Percentiles rank a stretch among this genome's conserved stretches.
Conservation (phyloP, 2,113 vertebrate genomes). For the Tragelaphus imberbis region DNA sequence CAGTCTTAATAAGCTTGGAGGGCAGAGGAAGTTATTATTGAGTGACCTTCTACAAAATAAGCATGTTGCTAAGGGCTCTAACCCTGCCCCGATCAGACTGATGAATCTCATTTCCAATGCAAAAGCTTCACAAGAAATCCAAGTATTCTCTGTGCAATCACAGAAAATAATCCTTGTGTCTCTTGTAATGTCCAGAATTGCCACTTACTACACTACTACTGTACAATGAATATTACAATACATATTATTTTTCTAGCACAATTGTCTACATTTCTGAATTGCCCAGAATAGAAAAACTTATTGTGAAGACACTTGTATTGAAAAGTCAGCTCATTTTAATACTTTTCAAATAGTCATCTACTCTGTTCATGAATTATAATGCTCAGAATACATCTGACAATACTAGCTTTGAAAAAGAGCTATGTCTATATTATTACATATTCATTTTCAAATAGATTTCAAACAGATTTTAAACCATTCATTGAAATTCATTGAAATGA, state of each 20-base stretch:
- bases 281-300: conserved; percentile 86
- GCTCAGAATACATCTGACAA: conserved; percentile 85
- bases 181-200: conserved; percentile 89
- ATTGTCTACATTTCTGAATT: conserved; percentile 88
- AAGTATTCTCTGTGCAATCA: conserved; percentile 92
- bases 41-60: conserved; percentile 93
- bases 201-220: conserved; percentile 86
- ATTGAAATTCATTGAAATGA: conserved; percentile 89
- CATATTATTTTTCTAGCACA: conserved; percentile 87
- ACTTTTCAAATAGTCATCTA: conserved; percentile 91
- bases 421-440: conserved; percentile 87
- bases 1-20: conserved; percentile 92
- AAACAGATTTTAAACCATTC: conserved; percentile 87
- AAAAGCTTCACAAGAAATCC: conserved; percentile 89
- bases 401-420: conserved; percentile 84
- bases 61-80: conserved; percentile 88
- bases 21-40: conserved; percentile 91
- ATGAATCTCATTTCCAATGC: conserved; percentile 91
- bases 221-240: conserved; percentile 90
- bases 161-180: conserved; percentile 91
- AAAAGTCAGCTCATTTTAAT: conserved; percentile 91
- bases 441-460: conserved; percentile 90
- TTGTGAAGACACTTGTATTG: conserved; percentile 90
- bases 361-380: conserved; percentile 92
- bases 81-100: conserved; percentile 84